Conservation (phyloP, 2,797 vertebrate genomes). For the Vespertilio murinus region DNA sequence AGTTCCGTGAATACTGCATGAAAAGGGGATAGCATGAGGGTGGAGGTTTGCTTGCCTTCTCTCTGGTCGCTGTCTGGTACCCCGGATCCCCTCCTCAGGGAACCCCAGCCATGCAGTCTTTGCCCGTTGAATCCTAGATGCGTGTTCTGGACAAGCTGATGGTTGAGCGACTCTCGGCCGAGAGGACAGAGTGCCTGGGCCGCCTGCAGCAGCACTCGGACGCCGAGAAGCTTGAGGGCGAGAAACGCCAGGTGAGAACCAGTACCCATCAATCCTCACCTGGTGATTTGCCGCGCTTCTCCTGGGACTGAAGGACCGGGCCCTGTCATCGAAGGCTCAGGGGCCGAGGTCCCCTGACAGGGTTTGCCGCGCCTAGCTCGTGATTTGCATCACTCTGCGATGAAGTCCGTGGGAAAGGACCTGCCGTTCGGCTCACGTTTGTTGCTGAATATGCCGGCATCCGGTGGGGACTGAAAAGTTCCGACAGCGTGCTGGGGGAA, state of each 20-base stretch:
- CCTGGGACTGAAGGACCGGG: background rate
- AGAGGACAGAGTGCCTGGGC: slow-evolving; percentile 91
- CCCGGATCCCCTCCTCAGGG: too few species aligned
- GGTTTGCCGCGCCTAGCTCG: background rate
- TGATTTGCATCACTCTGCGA: background rate
- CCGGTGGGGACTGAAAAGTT: background rate
- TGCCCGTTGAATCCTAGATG: slow-evolving; percentile 84
- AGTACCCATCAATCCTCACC: background rate
- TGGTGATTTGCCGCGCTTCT: too few species aligned
- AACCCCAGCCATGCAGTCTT: background rate
- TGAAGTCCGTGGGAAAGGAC: background rate
- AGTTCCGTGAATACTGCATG: too few species aligned
- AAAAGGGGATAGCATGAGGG: background rate
- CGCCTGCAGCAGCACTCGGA: slow-evolving; percentile 90
- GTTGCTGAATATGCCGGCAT: background rate
- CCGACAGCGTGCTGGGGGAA: background rate
- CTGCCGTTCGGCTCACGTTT: background rate
- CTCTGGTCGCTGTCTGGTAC: background rate
- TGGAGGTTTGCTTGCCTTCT: background rate
- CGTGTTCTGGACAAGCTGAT: slow-evolving; percentile 94
- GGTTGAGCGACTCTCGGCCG: slow-evolving; percentile 92
- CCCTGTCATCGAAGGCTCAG: background rate
- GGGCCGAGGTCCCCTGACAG: background rate
- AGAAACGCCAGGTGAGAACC: slow-evolving; percentile 91
- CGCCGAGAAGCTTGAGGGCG: slow-evolving; percentile 88